Percentiles rank a stretch among this genome's conserved stretches.
Evolutionary conservation across 2,797 vertebrate species (phyloP).

Genomic region (Balearica regulorum): DNA sequence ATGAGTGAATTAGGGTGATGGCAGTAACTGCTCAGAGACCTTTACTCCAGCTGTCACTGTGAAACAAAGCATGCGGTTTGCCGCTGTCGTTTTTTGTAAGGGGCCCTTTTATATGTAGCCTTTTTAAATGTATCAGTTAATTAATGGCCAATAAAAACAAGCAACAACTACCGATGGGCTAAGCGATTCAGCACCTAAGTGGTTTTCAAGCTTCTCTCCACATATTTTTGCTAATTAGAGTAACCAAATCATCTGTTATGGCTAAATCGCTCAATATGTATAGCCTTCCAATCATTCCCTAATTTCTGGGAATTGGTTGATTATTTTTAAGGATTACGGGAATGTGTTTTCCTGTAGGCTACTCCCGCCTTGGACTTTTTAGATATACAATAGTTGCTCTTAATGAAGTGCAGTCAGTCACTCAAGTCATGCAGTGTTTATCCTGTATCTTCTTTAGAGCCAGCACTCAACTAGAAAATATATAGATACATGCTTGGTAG

Average conservation of each 20-base stretch:
- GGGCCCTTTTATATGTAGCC: neutral
- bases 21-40: neutral
- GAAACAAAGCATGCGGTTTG: neutral
- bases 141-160: slow-evolving; percentile 10
- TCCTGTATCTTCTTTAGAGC: neutral
- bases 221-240: slow-evolving; percentile 22
- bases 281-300: neutral
- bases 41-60: neutral
- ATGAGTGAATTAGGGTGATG: neutral
- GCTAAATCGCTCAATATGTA: neutral
- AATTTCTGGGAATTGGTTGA: slow-evolving; percentile 48
- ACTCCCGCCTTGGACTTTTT: neutral
- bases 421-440: neutral
- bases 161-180: neutral
- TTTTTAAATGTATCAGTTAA: neutral
- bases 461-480: neutral
- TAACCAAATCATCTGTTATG: slow-evolving; percentile 14
- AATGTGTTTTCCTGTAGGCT: slow-evolving; percentile 8
- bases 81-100: rapidly evolving
- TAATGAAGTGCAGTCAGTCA: neutral
- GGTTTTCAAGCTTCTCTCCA: slow-evolving; percentile 22
- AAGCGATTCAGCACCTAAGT: slow-evolving; percentile 16
- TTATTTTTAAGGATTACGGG: slow-evolving; percentile 19
- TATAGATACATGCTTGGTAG: neutral
- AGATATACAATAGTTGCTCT: neutral